Evolutionary conservation across 2,888 invertebrate species (phyloP).

Genomic region (Eupithecia subfuscata): DNA sequence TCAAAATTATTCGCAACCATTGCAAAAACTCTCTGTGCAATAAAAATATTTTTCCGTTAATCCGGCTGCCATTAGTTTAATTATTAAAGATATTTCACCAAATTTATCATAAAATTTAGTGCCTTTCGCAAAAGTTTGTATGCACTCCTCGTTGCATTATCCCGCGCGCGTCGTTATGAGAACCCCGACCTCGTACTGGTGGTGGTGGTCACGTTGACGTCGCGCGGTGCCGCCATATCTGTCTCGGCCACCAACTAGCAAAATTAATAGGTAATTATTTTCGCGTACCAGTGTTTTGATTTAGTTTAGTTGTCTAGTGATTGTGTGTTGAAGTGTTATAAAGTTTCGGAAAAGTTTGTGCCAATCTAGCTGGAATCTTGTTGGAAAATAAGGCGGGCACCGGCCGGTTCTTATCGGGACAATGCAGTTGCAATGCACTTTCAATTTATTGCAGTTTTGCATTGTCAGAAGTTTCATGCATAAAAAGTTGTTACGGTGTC

Average conservation of each 20-base stretch:
- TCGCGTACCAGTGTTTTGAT: conserved; percentile 75
- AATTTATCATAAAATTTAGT: conserved; percentile 69
- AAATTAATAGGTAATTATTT: conserved; percentile 85
- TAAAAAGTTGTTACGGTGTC: conserved; percentile 79
- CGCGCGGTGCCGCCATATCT: conserved; percentile 88
- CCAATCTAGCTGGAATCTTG: conserved; percentile 77
- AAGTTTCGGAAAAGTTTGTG: conserved; percentile 63
- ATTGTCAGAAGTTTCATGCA: conserved; percentile 79
- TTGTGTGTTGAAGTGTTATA: conserved; percentile 73
- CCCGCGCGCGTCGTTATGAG: conserved; percentile 92
- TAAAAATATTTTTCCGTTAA: conserved; percentile 73
- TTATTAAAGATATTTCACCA: conserved; percentile 72
- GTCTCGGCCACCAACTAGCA: conserved; percentile 85
- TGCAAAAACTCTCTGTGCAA: conserved; percentile 84
- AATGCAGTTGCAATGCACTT: conserved; percentile 85
- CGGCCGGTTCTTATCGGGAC: conserved; percentile 84
- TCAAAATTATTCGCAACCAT: conserved; percentile 84
- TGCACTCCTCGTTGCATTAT: conserved; percentile 86
- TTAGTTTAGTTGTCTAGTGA: conserved; percentile 68
- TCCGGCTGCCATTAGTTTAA: conserved; percentile 72
- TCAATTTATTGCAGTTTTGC: conserved; percentile 84
- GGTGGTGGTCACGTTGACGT: conserved; percentile 88
- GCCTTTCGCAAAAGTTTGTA: conserved; percentile 81
- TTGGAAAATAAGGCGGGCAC: conserved; percentile 80
- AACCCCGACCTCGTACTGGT: conserved; percentile 90